Conservation (phyloP, 92 coral and sea anemone genomes). For the Porites lobata region DNA sequence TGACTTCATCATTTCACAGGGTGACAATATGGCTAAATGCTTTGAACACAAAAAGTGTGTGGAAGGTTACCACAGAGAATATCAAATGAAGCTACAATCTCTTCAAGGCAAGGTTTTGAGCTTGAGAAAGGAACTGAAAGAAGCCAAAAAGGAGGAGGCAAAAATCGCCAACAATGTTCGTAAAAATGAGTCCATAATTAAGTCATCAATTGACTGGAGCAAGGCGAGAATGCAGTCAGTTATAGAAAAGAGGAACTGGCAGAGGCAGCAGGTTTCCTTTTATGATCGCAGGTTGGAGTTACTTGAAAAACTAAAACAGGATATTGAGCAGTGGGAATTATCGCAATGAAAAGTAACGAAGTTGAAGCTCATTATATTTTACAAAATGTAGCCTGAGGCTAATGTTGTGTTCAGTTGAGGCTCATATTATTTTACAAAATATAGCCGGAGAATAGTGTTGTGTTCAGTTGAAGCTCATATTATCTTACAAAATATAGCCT, state of each 20-base stretch:
- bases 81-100: neutral
- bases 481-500: too few species aligned
- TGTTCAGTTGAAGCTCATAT: neutral
- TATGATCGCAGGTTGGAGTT: neutral
- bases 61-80: conserved; percentile 1
- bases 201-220: neutral
- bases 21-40: neutral
- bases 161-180: neutral
- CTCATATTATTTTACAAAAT: too few species aligned
- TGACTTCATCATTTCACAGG: neutral
- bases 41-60: neutral
- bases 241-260: neutral
- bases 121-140: neutral
- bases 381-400: too few species aligned
- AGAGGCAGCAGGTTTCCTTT: neutral
- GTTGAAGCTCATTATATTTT: neutral
- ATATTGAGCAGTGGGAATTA: neutral
- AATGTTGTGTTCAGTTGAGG: too few species aligned
- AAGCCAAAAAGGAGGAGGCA: neutral
- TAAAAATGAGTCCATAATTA: neutral
- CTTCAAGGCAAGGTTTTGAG: neutral
- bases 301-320: neutral
- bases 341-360: neutral
- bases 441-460: too few species aligned
- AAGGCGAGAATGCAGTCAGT: neutral